Evolutionary conservation across 2,888 invertebrate genomes (phyloP).

Genomic region (Hoplodrina blanda): DNA sequence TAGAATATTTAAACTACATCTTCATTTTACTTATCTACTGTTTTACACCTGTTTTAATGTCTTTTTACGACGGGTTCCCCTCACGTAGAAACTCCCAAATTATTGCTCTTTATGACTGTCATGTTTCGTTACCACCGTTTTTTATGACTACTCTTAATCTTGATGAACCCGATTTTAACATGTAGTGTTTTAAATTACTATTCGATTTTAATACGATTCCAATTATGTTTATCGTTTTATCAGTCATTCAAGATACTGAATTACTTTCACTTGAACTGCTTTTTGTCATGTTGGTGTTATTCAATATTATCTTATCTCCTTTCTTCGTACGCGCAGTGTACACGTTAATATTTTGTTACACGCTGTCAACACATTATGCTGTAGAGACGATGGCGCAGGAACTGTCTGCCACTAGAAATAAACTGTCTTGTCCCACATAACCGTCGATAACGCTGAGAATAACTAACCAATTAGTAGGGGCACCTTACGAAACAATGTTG

Average conservation of each 20-base stretch:
- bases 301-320: conserved; percentile 61
- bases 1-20: conserved; percentile 18
- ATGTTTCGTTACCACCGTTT: conserved; percentile 59
- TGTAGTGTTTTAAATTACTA: conserved; percentile 20
- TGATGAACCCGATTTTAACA: conserved; percentile 26
- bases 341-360: conserved; percentile 62
- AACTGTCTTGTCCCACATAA: conserved; percentile 81
- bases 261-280: conserved; percentile 50
- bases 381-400: conserved; percentile 70
- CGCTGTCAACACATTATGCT: conserved; percentile 69
- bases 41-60: conserved; percentile 43
- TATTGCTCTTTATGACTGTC: conserved; percentile 61
- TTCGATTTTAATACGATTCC: conserved; percentile 11
- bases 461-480: conserved; percentile 72
- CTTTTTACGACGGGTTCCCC: conserved; percentile 33
- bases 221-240: conserved; percentile 17
- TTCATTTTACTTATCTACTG: conserved; percentile 40
- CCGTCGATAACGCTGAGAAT: conserved; percentile 77
- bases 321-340: conserved; percentile 46
- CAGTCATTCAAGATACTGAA: conserved; percentile 34
- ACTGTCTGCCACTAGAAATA: conserved; percentile 80
- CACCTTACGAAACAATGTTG: conserved; percentile 67
- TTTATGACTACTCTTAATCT: conserved; percentile 49
- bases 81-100: conserved; percentile 25
- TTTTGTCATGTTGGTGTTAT: conserved; percentile 52